Percentiles rank a stretch among this genome's conserved stretches.
These are phyloP conservation scores for Xestobium rufovillosum DNA, from an alignment of 2,888 invertebrate species.

Conservation along the genomic window DNA sequence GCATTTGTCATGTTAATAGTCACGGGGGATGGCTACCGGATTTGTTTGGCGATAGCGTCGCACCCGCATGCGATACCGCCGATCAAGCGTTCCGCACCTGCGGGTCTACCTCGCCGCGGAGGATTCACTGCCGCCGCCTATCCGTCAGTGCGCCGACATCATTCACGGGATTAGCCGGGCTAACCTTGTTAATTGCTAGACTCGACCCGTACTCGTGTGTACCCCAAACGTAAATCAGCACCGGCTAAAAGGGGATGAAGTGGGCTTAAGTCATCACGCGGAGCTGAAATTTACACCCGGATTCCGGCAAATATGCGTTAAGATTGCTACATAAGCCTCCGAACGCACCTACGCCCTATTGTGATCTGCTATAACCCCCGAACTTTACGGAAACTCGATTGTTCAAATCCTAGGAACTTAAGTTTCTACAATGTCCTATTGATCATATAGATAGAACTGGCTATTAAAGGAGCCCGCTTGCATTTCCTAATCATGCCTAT, in stretches of 20 bases:
- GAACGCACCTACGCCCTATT: conserved; percentile 5
- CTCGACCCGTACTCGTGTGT: conserved; percentile 39
- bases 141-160: conserved; percentile 43
- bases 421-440: too few species aligned
- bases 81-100: conserved; percentile 29
- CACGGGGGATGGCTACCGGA: conserved; percentile 39
- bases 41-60: conserved; percentile 33
- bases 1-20: conserved; percentile 46
- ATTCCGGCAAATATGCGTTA: conserved; percentile 25
- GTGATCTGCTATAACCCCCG: too few species aligned
- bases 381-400: too few species aligned
- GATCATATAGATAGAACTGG: too few species aligned
- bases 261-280: conserved; percentile 43
- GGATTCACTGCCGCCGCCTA: conserved; percentile 29
- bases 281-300: conserved; percentile 38
- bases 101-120: conserved; percentile 29
- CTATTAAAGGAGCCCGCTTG: too few species aligned
- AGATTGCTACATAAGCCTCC: conserved; percentile 19
- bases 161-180: conserved; percentile 47
- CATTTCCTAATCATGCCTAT: too few species aligned
- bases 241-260: conserved; percentile 43
- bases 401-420: too few species aligned
- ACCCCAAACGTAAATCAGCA: conserved; percentile 44
- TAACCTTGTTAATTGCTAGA: conserved; percentile 48
- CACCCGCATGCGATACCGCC: conserved; percentile 28